Conservation (phyloP, 2,113 vertebrate genomes). For the Bufo gargarizans region DNA sequence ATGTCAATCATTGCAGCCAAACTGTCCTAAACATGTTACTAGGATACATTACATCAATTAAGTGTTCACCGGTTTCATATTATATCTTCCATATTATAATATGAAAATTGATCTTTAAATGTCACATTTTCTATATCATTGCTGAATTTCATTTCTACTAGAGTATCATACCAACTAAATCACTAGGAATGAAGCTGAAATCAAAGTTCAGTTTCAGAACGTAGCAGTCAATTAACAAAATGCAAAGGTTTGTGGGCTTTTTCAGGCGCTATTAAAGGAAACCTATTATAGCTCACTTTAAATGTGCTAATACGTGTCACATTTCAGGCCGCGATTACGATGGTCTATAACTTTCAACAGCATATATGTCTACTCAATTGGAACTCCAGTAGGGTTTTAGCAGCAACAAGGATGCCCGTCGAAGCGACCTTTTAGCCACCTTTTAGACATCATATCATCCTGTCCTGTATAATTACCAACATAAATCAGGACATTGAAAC, state of each 20-base stretch:
- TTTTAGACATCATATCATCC: too few species aligned
- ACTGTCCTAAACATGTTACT: not conserved
- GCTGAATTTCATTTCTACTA: constrained; percentile 19
- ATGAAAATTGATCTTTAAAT: constrained; percentile 44
- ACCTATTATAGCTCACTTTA: not conserved
- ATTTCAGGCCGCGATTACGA: not conserved
- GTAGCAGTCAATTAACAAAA: not conserved
- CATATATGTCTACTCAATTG: too few species aligned
- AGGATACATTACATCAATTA: not conserved
- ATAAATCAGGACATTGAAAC: too few species aligned
- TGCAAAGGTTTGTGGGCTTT: not conserved
- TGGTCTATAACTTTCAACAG: not conserved
- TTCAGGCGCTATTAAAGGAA: constrained; percentile 2
- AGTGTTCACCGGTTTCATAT: constrained; percentile 1
- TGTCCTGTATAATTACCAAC: too few species aligned
- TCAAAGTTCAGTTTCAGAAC: constrained; percentile 1
- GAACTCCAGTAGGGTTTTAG: too few species aligned
- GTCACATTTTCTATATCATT: constrained; percentile 41
- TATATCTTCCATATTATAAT: constrained; percentile 18
- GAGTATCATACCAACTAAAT: not conserved
- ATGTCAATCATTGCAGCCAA: not conserved
- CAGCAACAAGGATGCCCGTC: too few species aligned
- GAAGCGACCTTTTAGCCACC: too few species aligned
- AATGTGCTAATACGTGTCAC: not conserved
- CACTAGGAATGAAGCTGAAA: not conserved